These are phyloP conservation scores for Lophius americanus DNA, from an alignment of 2,797 vertebrate genomes.

Conservation along the genomic window DNA sequence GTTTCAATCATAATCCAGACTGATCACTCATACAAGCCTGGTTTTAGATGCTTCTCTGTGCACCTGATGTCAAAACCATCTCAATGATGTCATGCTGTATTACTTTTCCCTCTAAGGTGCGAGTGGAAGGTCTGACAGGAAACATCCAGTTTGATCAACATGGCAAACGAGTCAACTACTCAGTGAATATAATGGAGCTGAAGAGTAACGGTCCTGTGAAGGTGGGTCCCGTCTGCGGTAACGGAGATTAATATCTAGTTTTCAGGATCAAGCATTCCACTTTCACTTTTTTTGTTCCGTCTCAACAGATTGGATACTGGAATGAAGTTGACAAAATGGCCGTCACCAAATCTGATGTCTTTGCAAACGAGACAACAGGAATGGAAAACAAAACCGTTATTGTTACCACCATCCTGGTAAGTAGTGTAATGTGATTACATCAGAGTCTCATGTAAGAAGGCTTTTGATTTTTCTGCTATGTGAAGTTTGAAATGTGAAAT, in stretches of 20 bases:
- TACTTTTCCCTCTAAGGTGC: slow-evolving; percentile 84
- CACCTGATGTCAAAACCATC: background rate
- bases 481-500: too few species aligned
- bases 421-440: background rate
- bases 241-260: too few species aligned
- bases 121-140: slow-evolving; percentile 94
- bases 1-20: background rate
- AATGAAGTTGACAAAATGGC: slow-evolving; percentile 99
- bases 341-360: slow-evolving; percentile 92
- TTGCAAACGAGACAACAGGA: slow-evolving; percentile 92
- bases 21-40: slow-evolving; percentile 1
- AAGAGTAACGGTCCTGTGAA: slow-evolving; percentile 97
- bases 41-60: background rate
- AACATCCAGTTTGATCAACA: slow-evolving; percentile 99
- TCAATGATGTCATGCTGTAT: background rate
- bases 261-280: too few species aligned
- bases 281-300: slow-evolving; percentile 18
- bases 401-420: slow-evolving; percentile 98
- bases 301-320: slow-evolving; percentile 96
- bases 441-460: too few species aligned
- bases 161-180: slow-evolving; percentile 97
- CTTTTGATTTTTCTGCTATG: too few species aligned
- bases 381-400: slow-evolving; percentile 99
- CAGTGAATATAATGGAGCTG: slow-evolving; percentile 97
- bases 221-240: slow-evolving; percentile 73